Base-by-base conservation (phyloP, 2,113 vertebrate species). In the Dipodomys spectabilis region DNA sequence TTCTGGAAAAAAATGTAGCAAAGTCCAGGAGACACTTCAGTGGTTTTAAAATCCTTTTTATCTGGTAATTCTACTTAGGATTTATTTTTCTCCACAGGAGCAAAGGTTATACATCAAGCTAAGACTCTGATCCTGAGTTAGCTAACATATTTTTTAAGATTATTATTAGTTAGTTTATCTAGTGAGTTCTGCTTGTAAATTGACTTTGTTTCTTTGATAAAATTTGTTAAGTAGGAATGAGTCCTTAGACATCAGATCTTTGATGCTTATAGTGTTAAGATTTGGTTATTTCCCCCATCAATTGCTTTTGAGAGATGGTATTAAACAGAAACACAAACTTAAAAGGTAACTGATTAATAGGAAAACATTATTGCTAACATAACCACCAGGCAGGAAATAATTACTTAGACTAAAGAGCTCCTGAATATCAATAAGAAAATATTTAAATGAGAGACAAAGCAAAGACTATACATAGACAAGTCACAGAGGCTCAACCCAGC, bases 131-230 rank as follows among this genome's bases (percentile, higher is more conserved):
- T 77, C 32, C 57, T 60, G 23, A 27, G 16, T 35, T 23, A 60
- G 20, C 44, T 71, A 82, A 81, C 13, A 32, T 15, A 72, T 65
- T 60, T 88, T 44, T 82, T 32, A 77, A 75, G 91, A 91, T 91
- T 44, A 67, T 2, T 82, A 32, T 91, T 71, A 82, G 28, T 81
- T 83, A 28, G 35, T 39, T 39, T 39, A 44, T 45, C 65, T 28
- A 44, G 2, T 39, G 83, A 81, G 23, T 88, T 91, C 68, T 93
- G 45, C 93, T 78, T 88, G 75, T 69, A 81, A 69, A 22, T 84
- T 81, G 84, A 91, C 82, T 73, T 94, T 74, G 57, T 90, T 73
- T 93, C 45, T 28, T 44, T 92, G 86, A 84, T 94, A 87, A 87
- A 39, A 87, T 82, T 53, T 82, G 30, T 44, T 75, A 57, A 86